Conservation (phyloP, 2,797 vertebrate genomes). For the Microhierax caerulescens region DNA sequence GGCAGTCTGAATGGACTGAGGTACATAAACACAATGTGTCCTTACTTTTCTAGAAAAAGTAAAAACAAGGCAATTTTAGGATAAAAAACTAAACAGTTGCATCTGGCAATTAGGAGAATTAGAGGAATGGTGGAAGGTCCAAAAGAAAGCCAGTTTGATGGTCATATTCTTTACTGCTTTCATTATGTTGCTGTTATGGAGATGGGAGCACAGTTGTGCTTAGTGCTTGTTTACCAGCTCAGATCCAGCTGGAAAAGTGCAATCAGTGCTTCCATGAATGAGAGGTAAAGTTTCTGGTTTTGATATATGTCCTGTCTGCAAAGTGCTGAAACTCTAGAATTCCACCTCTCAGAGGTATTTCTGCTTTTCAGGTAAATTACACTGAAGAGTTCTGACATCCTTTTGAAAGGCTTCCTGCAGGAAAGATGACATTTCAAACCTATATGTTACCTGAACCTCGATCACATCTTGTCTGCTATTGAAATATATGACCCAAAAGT, state of each 20-base stretch:
- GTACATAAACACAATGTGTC: neutral
- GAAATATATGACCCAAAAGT: constrained; percentile 33
- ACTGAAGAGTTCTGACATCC: neutral
- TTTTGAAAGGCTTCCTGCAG: constrained; percentile 3
- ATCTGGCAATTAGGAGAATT: neutral
- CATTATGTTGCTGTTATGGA: neutral
- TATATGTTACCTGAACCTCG: neutral
- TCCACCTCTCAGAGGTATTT: neutral
- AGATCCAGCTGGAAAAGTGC: neutral
- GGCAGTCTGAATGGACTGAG: neutral
- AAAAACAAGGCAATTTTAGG: neutral
- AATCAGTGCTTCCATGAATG: neutral
- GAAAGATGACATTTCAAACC: constrained; percentile 19
- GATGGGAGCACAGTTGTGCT: neutral
- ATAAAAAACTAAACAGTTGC: neutral
- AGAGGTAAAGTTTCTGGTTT: neutral
- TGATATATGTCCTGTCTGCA: neutral
- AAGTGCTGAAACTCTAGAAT: neutral
- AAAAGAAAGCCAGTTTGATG: neutral
- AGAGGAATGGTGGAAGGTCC: neutral
- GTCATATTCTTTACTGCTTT: neutral
- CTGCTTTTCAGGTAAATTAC: neutral
- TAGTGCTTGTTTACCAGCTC: neutral
- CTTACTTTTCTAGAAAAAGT: neutral
- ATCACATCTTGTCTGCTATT: constrained; percentile 30